Evolutionary conservation across 2,888 invertebrate genomes (phyloP), one percentile per base, ranked within the genome.

Genomic region (Siphonodentalium dalli): DNA sequence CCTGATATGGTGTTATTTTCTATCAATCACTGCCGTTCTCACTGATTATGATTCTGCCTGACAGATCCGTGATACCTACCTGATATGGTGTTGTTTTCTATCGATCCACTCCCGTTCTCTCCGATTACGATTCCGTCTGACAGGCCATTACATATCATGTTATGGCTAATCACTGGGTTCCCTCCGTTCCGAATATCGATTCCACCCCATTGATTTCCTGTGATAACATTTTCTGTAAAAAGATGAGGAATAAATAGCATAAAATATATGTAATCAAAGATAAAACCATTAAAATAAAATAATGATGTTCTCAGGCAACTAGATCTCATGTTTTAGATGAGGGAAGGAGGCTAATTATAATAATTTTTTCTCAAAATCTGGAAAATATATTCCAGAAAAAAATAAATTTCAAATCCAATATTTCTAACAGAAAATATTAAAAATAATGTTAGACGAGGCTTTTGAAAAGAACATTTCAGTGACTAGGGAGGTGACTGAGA

Each of bases 61-160:
- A 13, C n/a, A 15, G 26, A 26, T 1, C 21, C 23, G n/a, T 8
- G 21, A 6, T 23, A 35, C 59, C 43, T 46, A 75, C 77, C 74
- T 55, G 71, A 68, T 13, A 77, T 72, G 20, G 69, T 59, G 48
- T 77, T 76, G 46, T 72, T 72, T 38, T 74, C 73, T 21, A 77
- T 59, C 21, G 61, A 63, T 15, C 74, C 77, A n/a, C 62, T 53
- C 1, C 75, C 75, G 31, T 56, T 66, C 15, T 72, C 66, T 28
- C 75, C 76, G 11, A 76, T 68, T 29, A 76, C 75, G 15, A 77
- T 66, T 13, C 75, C 77, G 56, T 77, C 74, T 13, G 74, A 74
- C 29, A 72, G 59, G n/a, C 77, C 75, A 50, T 72, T 71, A 58
- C 69, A 71, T 42, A 77, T 70, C 28, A 70, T 64, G 55, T 77